Evolutionary conservation across 2,888 invertebrate genomes (phyloP), one percentile per base, ranked within the genome.

Genomic region (Microplitis manilae): DNA sequence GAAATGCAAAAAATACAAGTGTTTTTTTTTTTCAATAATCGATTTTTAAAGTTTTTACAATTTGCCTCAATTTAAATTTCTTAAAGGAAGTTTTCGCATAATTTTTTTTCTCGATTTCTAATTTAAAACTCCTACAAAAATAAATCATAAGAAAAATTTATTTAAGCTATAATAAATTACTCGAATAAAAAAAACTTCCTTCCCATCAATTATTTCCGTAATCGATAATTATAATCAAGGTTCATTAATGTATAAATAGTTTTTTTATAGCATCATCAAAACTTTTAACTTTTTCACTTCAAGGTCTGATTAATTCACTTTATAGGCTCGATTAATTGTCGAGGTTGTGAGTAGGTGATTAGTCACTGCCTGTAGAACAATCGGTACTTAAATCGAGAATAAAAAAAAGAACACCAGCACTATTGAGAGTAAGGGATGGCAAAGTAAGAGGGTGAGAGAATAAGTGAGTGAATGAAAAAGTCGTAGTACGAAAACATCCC

Each of bases 311-410:
- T 62, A 73, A 70, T 73, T 73, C 64, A 77, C 62, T 64, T 71
- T 61, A 77, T 75, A 71, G 70, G 41, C 61, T 74, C 67, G 41
- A 77, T 77, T 74, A 77, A 77, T 77, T 74, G 77, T 74, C 59
- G 39, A n/a, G 38, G 64, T 67, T 67, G 67, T 64, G 41, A 73
- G 74, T 15, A 62, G 41, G 74, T 77, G 77, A 77, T 77, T 75
- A 77, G 77, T 77, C 77, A 77, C 74, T 77, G 74, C 76, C 68
- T 65, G 61, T 60, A 59, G 74, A 77, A 77, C 74, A 75, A 77
- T 77, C 74, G 61, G 74, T 74, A 77, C 77, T 77, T 67, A 40
- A 77, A 75, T 77, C 71, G 39, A 59, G 38, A 30, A 30, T 30
- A 20, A 9, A 65, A 41, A 72, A 67, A 67, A 70, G 41, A 39